These are phyloP conservation scores for Linnaemya vulpina DNA, from an alignment of 2,888 invertebrate species.

Conservation along the genomic window DNA sequence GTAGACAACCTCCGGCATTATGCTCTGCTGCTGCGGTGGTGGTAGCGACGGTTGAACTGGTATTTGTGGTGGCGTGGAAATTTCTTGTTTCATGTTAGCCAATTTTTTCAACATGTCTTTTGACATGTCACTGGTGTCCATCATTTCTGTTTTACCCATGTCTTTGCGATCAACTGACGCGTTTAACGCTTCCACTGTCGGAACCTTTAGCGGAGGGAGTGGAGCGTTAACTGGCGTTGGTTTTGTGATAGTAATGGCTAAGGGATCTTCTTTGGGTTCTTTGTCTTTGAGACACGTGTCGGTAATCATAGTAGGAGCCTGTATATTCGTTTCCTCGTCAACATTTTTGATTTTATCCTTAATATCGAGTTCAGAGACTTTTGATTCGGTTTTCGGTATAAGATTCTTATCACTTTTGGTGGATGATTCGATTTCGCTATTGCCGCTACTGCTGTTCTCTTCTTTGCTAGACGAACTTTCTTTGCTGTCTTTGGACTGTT, in stretches of 20 bases:
- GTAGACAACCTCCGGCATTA: constrained; percentile 84
- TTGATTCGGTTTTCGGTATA: constrained; percentile 74
- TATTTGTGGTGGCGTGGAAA: constrained; percentile 74
- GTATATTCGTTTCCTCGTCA: constrained; percentile 82
- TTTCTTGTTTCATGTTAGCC: constrained; percentile 83
- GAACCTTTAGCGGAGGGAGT: constrained; percentile 77
- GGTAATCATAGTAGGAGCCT: constrained; percentile 77
- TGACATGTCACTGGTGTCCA: constrained; percentile 73
- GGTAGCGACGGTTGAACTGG: constrained; percentile 71
- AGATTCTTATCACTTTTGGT: constrained; percentile 79
- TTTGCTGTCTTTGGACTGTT: constrained; percentile 81
- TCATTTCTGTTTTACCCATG: constrained; percentile 77
- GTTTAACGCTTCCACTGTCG: constrained; percentile 79
- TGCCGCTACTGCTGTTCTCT: constrained; percentile 75
- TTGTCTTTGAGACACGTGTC: constrained; percentile 73
- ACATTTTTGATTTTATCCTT: constrained; percentile 80
- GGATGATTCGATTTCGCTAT: constrained; percentile 77
- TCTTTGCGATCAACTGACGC: constrained; percentile 78
- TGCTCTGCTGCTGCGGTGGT: constrained; percentile 46
- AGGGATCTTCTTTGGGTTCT: constrained; percentile 71
- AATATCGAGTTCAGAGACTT: constrained; percentile 75
- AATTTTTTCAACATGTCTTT: constrained; percentile 82
- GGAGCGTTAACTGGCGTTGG: constrained; percentile 65
- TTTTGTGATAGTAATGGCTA: constrained; percentile 62
- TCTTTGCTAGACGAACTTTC: constrained; percentile 78